Conservation (phyloP, 1,140 invertebrate genomes). For the Grapholita molesta region DNA sequence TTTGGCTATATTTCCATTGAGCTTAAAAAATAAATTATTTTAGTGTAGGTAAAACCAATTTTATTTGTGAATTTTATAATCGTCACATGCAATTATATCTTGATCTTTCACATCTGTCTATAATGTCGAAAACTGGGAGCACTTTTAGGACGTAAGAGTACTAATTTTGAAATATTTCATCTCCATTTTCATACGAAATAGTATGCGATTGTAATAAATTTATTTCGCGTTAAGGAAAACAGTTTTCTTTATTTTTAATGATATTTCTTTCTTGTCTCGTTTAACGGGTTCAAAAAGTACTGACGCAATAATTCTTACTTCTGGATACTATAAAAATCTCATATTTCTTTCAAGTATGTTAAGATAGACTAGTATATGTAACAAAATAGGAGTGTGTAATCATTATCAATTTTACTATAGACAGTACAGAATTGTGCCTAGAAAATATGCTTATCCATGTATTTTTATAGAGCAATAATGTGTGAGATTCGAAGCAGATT, state of each 20-base stretch:
- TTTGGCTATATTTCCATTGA: neutral
- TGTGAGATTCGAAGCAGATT: constrained; percentile 52
- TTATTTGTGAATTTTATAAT: neutral
- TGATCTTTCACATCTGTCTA: constrained; percentile 9
- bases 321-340: constrained; percentile 28
- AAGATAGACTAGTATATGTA: constrained; percentile 43
- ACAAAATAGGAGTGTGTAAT: constrained; percentile 58
- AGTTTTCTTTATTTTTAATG: neutral
- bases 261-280: neutral
- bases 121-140: neutral
- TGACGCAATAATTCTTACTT: neutral
- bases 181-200: neutral
- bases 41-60: neutral
- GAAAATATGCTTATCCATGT: constrained; percentile 69
- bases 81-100: constrained; percentile 16
- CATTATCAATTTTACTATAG: constrained; percentile 56
- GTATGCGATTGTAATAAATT: neutral
- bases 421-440: constrained; percentile 75
- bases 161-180: neutral
- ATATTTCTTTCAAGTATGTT: constrained; percentile 30
- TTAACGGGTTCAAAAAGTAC: neutral
- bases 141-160: constrained; percentile 9
- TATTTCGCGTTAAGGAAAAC: neutral
- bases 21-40: constrained; percentile 16
- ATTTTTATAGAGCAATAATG: constrained; percentile 72